phyloP scores from a whole-genome alignment of 2,888 invertebrate genomes.

The Automeris io region DNA sequence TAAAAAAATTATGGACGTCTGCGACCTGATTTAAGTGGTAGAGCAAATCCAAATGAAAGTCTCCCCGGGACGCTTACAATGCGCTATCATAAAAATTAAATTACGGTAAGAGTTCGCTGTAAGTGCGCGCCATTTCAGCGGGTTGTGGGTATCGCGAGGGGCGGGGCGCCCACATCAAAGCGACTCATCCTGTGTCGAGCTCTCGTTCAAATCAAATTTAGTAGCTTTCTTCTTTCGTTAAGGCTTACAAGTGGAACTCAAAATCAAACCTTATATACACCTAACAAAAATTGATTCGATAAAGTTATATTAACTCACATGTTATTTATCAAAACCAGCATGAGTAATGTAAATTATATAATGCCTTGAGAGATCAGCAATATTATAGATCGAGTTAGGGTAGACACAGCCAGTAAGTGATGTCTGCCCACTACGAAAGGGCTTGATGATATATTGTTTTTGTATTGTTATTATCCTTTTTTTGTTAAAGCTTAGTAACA shows the following conservation, averaged over 20 bases:
- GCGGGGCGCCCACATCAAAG: constrained; percentile 67
- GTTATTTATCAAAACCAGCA: too few species aligned
- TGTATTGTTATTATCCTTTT: too few species aligned
- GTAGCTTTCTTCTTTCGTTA: constrained; percentile 64
- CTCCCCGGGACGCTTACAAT: constrained; percentile 63
- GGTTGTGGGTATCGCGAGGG: constrained; percentile 32
- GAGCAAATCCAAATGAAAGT: constrained; percentile 54
- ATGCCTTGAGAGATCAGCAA: too few species aligned
- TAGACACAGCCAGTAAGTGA: too few species aligned
- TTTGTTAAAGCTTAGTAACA: too few species aligned
- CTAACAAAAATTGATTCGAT: not conserved
- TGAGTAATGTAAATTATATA: too few species aligned
- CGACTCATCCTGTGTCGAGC: constrained; percentile 47
- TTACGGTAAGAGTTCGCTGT: constrained; percentile 68
- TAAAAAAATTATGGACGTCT: constrained; percentile 15
- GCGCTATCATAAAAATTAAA: constrained; percentile 75
- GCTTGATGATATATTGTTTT: too few species aligned
- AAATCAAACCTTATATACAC: constrained; percentile 32
- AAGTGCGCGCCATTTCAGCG: constrained; percentile 68
- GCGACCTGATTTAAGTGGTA: constrained; percentile 33
- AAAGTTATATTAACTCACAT: not conserved
- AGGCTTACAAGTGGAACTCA: constrained; percentile 36
- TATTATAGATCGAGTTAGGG: too few species aligned
- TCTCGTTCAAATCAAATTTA: constrained; percentile 69
- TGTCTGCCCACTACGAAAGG: too few species aligned